phyloP scores from a whole-genome alignment of 2,113 vertebrate species.

The Eupsittula cactorum region DNA sequence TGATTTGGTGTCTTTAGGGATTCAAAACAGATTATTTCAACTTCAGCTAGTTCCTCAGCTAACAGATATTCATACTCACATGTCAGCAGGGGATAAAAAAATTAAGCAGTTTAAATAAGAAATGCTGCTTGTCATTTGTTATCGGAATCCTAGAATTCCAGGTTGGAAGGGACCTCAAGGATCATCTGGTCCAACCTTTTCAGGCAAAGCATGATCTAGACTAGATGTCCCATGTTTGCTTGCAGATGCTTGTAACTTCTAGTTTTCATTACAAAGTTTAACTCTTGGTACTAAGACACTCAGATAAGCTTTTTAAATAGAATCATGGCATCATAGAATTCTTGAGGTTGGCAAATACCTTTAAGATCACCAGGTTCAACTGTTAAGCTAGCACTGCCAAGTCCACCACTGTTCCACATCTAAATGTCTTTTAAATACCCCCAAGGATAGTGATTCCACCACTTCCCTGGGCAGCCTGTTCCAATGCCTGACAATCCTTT shows the following conservation, averaged over 20 bases:
- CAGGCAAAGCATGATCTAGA: neutral
- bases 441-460: neutral
- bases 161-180: neutral
- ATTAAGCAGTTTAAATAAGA: neutral
- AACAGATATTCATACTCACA: neutral
- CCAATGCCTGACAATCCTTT: neutral
- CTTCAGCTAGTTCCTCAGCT: neutral
- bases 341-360: neutral
- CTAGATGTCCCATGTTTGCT: constrained; percentile 17
- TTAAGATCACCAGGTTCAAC: neutral
- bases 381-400: neutral
- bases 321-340: neutral
- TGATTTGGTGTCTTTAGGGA: neutral
- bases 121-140: constrained; percentile 38
- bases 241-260: constrained; percentile 62
- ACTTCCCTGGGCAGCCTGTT: neutral
- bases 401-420: neutral
- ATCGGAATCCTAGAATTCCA: neutral
- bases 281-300: constrained; percentile 31
- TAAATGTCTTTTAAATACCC: neutral
- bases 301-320: constrained; percentile 53
- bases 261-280: constrained; percentile 61
- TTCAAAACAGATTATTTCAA: neutral
- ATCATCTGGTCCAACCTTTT: neutral
- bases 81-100: neutral